These are phyloP conservation scores for Trichacis sp. DNA, from an alignment of 2,888 invertebrate genomes.

Conservation along the genomic window DNA sequence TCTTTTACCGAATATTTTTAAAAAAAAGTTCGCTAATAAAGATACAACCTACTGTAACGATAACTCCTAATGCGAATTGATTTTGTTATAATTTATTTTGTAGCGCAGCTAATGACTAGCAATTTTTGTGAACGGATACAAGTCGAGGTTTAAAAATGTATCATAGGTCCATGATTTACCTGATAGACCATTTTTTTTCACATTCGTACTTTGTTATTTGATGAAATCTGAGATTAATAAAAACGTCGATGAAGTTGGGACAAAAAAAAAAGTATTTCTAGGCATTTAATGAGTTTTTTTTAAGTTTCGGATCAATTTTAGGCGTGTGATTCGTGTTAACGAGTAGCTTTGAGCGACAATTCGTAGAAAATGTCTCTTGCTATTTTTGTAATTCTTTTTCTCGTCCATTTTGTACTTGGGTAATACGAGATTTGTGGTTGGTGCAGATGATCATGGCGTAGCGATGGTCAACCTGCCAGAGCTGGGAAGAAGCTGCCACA, in stretches of 20 bases:
- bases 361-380: neutral
- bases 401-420: constrained; percentile 1
- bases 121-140: constrained; percentile 32
- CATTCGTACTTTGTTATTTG: constrained; percentile 2
- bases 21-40: constrained; percentile 17
- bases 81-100: constrained; percentile 35
- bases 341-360: neutral
- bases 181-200: constrained; percentile 1
- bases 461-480: constrained; percentile 54
- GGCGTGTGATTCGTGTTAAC: neutral
- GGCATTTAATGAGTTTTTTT: neutral
- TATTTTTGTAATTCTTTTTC: neutral
- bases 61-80: constrained; percentile 3
- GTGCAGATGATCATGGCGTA: constrained; percentile 53
- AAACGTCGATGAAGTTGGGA: neutral
- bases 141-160: constrained; percentile 19
- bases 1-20: constrained; percentile 32
- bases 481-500: constrained; percentile 46
- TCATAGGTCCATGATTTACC: too few relatives aligned
- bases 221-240: constrained; percentile 4
- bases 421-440: constrained; percentile 26
- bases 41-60: constrained; percentile 9
- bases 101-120: constrained; percentile 29
- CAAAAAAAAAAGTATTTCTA: neutral
- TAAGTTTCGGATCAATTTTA: too few relatives aligned